Evolutionary conservation across 2,888 invertebrate genomes (phyloP).

Genomic region (Zelleria hepariella): DNA sequence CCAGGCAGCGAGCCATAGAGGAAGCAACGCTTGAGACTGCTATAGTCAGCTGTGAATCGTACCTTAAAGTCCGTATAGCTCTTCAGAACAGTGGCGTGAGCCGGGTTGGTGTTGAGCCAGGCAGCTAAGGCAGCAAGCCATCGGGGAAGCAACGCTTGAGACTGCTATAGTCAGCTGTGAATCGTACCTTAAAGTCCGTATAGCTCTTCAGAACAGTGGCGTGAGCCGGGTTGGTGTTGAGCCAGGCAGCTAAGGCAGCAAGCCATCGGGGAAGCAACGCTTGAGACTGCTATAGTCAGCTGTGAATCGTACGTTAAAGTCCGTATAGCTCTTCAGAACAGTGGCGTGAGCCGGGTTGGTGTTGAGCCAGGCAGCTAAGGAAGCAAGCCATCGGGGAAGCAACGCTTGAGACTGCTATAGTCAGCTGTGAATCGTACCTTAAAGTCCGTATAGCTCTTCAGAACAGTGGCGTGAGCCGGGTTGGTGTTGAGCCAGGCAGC

Average conservation of each 20-base stretch:
- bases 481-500: slow-evolving; percentile 92
- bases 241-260: slow-evolving; percentile 91
- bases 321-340: slow-evolving; percentile 76
- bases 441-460: slow-evolving; percentile 65
- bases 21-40: slow-evolving; percentile 91
- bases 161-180: too few species aligned
- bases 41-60: background rate
- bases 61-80: slow-evolving; percentile 35
- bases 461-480: slow-evolving; percentile 92
- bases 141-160: slow-evolving; percentile 94
- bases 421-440: slow-evolving; percentile 77
- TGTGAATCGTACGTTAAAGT: slow-evolving; percentile 68
- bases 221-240: slow-evolving; percentile 91
- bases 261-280: slow-evolving; percentile 93
- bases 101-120: slow-evolving; percentile 93
- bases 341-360: slow-evolving; percentile 91
- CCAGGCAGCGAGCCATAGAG: slow-evolving; percentile 91
- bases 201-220: slow-evolving; percentile 83
- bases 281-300: too few species aligned
- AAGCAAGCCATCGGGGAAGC: slow-evolving; percentile 90
- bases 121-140: slow-evolving; percentile 88
- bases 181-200: slow-evolving; percentile 62
- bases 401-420: slow-evolving; percentile 89
- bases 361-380: slow-evolving; percentile 90
- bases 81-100: slow-evolving; percentile 88